Evolutionary conservation across 2,888 invertebrate species (phyloP), one percentile per base, ranked within the genome.

Genomic region (Eupithecia inturbata): DNA sequence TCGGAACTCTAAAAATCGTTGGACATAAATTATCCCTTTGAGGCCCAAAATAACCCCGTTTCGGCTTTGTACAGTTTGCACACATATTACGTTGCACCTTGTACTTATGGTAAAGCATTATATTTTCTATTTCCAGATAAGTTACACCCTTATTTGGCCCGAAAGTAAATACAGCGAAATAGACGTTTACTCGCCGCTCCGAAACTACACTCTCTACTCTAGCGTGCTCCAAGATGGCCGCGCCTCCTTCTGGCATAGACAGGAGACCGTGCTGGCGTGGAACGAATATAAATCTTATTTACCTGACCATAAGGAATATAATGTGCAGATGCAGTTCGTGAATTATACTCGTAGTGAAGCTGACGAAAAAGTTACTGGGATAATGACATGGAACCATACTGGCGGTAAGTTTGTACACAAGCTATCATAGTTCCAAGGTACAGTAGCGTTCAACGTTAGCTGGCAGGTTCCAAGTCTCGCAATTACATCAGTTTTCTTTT

Each of bases 391-490:
- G 86, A 83, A 85, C 31, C 74, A 77, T 10, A 83, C 76, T 72
- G 87, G 86, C 72, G 85, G 92, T 92, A 76, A 86, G 86, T 83
- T 31, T 28, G 49, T n/a, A 22, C 19, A 6, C 57, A 57, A 57
- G n/a, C 26, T 57, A 1, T 57, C 14, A 57, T 57, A 12, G 12
- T 26, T 57, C 9, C 10, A 12, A 12, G 22, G 57, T 10, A 6
- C n/a, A n/a, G n/a, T n/a, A n/a, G n/a, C n/a, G n/a, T n/a, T n/a
- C n/a, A n/a, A n/a, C n/a, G n/a, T n/a, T n/a, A n/a, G n/a, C n/a
- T n/a, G n/a, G n/a, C n/a, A n/a, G n/a, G n/a, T n/a, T n/a, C n/a
- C n/a, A n/a, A n/a, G n/a, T n/a, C n/a, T n/a, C n/a, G n/a, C n/a
- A n/a, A n/a, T n/a, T n/a, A n/a, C n/a, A n/a, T n/a, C n/a, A n/a